Evolutionary conservation across 2,797 vertebrate species (phyloP).

Genomic region (Leucoraja ocellata): DNA sequence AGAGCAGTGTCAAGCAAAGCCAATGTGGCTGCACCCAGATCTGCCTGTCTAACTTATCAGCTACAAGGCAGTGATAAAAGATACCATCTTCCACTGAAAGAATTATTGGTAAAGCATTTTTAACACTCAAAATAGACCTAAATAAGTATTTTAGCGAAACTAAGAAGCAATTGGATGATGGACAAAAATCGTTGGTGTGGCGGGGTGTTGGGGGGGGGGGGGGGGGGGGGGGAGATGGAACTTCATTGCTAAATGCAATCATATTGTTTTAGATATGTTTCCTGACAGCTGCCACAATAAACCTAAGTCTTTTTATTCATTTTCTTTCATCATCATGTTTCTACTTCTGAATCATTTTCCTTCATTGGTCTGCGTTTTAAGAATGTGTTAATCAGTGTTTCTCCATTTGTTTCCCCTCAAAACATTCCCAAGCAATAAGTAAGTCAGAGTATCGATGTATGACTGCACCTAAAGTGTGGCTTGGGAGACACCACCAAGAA

Average conservation of each 20-base stretch:
- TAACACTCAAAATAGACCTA: not conserved
- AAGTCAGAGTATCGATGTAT: not conserved
- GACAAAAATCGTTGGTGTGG: not conserved
- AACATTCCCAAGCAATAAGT: not conserved
- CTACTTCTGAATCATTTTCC: conserved; percentile 6
- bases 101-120: conserved; percentile 23
- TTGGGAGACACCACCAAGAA: not conserved
- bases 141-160: not conserved
- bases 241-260: not conserved
- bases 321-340: not conserved
- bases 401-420: not conserved
- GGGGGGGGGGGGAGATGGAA: too few relatives aligned
- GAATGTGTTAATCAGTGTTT: not conserved
- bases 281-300: not conserved
- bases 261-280: not conserved
- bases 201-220: not conserved
- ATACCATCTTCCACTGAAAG: conserved; percentile 22
- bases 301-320: not conserved
- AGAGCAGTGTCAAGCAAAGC: not conserved
- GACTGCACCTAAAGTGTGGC: not conserved
- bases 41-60: not conserved
- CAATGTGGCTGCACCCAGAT: not conserved
- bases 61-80: not conserved
- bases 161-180: not conserved
- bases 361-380: not conserved